phyloP scores from a whole-genome alignment of 1,140 invertebrate species.

The Drosophila nannoptera region DNA sequence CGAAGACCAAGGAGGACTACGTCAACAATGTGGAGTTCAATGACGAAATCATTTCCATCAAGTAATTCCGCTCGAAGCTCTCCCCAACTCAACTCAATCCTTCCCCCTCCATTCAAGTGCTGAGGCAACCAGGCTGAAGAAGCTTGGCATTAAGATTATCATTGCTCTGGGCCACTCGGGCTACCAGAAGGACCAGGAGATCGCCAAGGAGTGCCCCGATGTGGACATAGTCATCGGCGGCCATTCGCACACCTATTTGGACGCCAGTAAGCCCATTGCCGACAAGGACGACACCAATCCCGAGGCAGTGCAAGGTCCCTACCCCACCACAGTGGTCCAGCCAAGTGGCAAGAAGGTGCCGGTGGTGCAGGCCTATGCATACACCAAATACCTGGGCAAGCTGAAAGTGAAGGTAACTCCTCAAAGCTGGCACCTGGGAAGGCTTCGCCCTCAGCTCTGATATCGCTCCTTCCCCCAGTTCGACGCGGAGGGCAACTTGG shows the following conservation, averaged over 20 bases:
- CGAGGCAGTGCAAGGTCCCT: conserved; percentile 83
- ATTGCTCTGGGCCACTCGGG: conserved; percentile 95
- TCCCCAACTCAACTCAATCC: not conserved
- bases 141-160: conserved; percentile 87
- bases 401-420: conserved; percentile 80
- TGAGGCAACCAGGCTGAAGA: conserved; percentile 85
- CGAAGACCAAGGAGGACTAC: conserved; percentile 85
- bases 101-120: conserved; percentile 43
- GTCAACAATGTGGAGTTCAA: conserved; percentile 85
- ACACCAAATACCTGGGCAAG: conserved; percentile 93
- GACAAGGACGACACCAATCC: conserved; percentile 44
- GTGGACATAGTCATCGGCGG: conserved; percentile 95
- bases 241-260: conserved; percentile 93
- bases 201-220: conserved; percentile 87
- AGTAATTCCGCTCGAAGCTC: conserved; percentile 46
- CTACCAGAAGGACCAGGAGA: conserved; percentile 86
- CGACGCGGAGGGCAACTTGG: conserved; percentile 87
- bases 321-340: conserved; percentile 88
- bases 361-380: conserved; percentile 94
- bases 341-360: conserved; percentile 85
- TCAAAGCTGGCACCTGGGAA: too few relatives aligned
- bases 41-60: conserved; percentile 87
- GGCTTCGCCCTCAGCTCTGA: not conserved
- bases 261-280: conserved; percentile 83
- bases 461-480: conserved; percentile 79